Evolutionary conservation across 2,113 vertebrate species (phyloP), one percentile per base, ranked within the genome.

Genomic region (Epinephelus cyanopodus): DNA sequence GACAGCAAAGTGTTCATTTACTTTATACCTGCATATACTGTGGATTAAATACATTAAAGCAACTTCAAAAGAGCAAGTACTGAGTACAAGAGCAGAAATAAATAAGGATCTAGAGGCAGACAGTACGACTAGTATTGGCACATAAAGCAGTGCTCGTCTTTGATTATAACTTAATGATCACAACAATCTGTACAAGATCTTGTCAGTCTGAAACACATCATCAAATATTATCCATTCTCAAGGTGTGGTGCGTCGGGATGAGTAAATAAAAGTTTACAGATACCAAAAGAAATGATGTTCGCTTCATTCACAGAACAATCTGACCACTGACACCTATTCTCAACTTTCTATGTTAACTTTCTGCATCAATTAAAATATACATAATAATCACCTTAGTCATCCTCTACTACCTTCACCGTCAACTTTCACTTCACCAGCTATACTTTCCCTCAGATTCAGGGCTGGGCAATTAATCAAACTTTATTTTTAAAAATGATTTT

Each of bases 101-200:
- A 93, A 94, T 88, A 89, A 84, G 60, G 15, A 50, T 48, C 19
- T 73, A 82, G 39, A 77, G 74, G 74, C 53, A 21, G 62, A 57
- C n/a, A 4, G 48, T 65, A 52, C 71, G 42, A 75, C 77, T 75
- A 82, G 29, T 18, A 70, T 62, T 71, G 57, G 84, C 87, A 86
- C 90, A 54, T 50, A 1, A 76, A 73, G 77, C 56, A 84, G 89
- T 78, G 87, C 89, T 92, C 15, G 87, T 91, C 90, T 87, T 70
- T 56, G 84, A 86, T 87, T 90, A 90, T 92, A 94, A 94, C 47
- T 94, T 90, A 92, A 84, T 27, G 63, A 64, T 81, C 72, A 60
- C 29, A 75, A 86, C 60, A 75, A 79, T 90, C 78, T 91, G 81
- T 93, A 90, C 88, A 90, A 80, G 48, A 81, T 60, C 17, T 71